phyloP scores from a whole-genome alignment of 2,113 vertebrate genomes.

The Emydocephalus ijimae region DNA sequence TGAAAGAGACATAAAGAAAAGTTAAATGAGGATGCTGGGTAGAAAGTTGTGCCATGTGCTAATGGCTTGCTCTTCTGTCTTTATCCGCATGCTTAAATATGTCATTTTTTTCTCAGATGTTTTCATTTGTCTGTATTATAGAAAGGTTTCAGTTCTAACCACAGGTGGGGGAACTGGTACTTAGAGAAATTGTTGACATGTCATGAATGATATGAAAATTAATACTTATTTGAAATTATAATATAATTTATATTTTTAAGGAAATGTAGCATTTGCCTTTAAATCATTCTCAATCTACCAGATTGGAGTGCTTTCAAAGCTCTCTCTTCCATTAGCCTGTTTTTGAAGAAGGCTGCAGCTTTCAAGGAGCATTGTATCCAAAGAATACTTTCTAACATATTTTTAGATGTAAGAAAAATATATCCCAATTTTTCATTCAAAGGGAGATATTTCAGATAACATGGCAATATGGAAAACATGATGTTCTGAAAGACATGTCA shows the following conservation, averaged over 20 bases:
- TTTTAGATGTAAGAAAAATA: conserved; percentile 19
- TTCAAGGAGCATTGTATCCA: neutral
- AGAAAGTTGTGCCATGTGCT: neutral
- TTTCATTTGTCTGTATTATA: neutral
- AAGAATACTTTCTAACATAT: conserved; percentile 20
- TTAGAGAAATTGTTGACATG: neutral
- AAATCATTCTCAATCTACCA: neutral
- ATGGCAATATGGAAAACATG: neutral
- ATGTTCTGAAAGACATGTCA: neutral
- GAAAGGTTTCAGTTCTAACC: neutral
- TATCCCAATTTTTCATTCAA: neutral
- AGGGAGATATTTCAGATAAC: neutral
- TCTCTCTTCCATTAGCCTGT: neutral
- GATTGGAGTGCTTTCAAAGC: neutral
- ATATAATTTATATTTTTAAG: neutral
- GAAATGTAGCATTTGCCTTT: neutral
- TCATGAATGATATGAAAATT: conserved; percentile 1
- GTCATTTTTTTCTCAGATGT: neutral
- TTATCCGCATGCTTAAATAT: neutral
- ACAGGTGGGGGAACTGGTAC: neutral
- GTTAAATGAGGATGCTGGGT: neutral
- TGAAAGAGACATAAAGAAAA: conserved; percentile 2
- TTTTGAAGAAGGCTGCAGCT: neutral
- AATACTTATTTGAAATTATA: conserved; percentile 7
- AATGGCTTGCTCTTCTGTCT: neutral